Base-by-base conservation (phyloP, 1,140 invertebrate species). In the Drosophila orena region DNA sequence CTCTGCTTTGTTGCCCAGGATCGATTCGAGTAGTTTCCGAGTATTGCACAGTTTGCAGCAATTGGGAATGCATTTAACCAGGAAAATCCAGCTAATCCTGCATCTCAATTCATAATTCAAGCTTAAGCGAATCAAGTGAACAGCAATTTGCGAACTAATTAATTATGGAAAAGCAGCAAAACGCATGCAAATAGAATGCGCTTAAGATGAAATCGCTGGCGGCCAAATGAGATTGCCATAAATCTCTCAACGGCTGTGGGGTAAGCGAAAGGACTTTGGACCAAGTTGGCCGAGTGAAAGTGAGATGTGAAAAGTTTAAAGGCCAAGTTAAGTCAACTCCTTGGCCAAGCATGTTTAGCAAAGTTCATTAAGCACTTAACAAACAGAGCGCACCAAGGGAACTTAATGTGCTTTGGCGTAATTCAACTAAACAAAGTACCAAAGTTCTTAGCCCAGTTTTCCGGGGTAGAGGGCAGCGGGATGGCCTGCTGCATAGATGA, bases 321-420 rank as follows among this genome's bases (percentile, higher is more conserved):
- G 72, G 72, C 46, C 72, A 76, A 75, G 59, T 65, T 47, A 74
- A 71, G 68, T 71, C 65, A 71, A 70, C 56, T 54, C 71, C 10
- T 44, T 20, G 71, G 53, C 60, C 60, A 66, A 76, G 61, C 52
- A 52, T 47, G 55, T 77, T 77, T 59, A 77, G 73, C 50, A 77
- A 76, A 77, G 73, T 77, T 77, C 73, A 77, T 77, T 77, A 77
- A 77, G 74, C 74, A 77, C 62, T 77, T 60, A 77, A 55, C 73
- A 77, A 77, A 69, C 62, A 76, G 72, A 76, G 72, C 72, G 71
- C 27, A 70, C 66, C 42, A 30, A 61, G 47, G 61, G 46, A 66
- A 52, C 73, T 52, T 76, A 76, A 76, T 76, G 53, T 58, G 72
- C 72, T 65, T 66, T 76, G 46, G 42, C 60, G 72, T 76, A 76